phyloP scores from a whole-genome alignment of 2,113 vertebrate genomes.

The Pseudopipra pipra region DNA sequence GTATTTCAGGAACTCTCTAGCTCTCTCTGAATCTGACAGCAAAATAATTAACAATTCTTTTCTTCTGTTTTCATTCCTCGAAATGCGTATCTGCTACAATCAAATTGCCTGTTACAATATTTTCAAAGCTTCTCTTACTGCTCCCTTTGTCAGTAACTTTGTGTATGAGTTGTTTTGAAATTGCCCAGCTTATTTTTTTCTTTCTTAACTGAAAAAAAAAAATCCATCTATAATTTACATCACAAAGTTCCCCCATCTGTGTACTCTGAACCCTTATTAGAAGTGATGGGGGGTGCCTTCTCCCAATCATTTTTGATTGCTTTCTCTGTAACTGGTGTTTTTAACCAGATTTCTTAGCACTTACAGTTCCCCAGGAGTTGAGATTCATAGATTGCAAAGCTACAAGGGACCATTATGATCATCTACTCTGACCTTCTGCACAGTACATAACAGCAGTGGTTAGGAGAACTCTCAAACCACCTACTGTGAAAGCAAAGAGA shows the following conservation, averaged over 20 bases:
- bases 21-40: background rate
- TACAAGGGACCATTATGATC: background rate
- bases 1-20: background rate
- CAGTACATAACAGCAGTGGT: background rate
- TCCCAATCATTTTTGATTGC: background rate
- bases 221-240: fast-evolving
- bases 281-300: background rate
- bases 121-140: background rate
- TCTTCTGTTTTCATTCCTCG: background rate
- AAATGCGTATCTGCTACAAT: background rate
- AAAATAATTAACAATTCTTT: background rate
- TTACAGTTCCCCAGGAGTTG: background rate
- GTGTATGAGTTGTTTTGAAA: background rate
- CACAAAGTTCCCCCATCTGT: background rate
- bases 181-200: background rate
- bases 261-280: background rate
- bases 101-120: background rate
- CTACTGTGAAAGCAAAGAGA: background rate
- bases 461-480: background rate
- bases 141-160: background rate
- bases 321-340: background rate
- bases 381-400: slow-evolving; percentile 27
- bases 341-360: background rate
- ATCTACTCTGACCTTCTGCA: slow-evolving; percentile 8
- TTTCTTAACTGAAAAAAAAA: background rate